Evolutionary conservation across 92 coral and sea anemone genomes (phyloP), one percentile per base, ranked within the genome.

Genomic region (Paragorgia papillata): DNA sequence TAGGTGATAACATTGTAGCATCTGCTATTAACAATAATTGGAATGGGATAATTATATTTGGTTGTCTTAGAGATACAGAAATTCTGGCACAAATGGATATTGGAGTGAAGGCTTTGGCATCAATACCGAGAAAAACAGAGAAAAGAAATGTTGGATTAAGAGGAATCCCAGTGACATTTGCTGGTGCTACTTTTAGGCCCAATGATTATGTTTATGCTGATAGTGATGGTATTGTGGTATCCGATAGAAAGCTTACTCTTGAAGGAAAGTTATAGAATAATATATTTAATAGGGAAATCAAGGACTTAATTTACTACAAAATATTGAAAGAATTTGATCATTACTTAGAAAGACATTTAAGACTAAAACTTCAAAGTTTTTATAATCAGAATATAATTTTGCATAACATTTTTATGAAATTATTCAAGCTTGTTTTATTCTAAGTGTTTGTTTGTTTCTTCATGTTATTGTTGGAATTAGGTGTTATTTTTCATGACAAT

Each of bases 191-290:
- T 0, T 95, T 91, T 75, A 83, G 54, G 18, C 97, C 99, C n/a
- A 93, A 92, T n/a, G 84, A 91, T 60, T 95, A 62, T 75, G 58
- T 89, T 7, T 95, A 95, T 84, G 92, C 99, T 1, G 99, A 95
- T 88, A 63, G 74, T 5, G 99, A 95, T 80, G 99, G 99, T 2
- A 85, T 95, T 48, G 80, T 95, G 41, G 97, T 91, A 0, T 85
- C 97, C 20, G 95, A 96, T 0, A 95, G 75, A 32, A 84, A 95
- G 81, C 97, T 95, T 13, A 71, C 87, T 12, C 70, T 95, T 43
- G 87, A 88, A 31, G 51, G 51, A 53, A 32, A 54, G 27, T 64
- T 64, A 41, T 64, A 37, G 19, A 66, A 66, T 62, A 27, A 62
- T 62, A 62, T 4, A 22, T 13, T 9, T 40, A 41, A 40, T 20